These are phyloP conservation scores for Pherbina coryleti DNA, from an alignment of 2,888 invertebrate genomes.

Conservation along the genomic window DNA sequence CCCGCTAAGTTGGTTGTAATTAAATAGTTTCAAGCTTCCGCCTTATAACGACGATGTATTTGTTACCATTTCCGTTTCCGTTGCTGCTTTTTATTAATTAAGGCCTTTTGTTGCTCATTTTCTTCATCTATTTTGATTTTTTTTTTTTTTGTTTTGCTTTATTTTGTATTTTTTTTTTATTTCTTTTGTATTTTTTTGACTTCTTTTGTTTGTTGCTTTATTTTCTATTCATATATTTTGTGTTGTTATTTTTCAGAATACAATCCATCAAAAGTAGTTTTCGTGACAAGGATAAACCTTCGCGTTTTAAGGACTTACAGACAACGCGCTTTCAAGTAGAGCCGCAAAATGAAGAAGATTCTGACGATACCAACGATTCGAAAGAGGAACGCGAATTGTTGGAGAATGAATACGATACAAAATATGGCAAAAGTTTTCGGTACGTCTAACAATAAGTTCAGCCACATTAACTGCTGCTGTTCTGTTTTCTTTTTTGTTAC, in stretches of 20 bases:
- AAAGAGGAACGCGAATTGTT: conserved; percentile 70
- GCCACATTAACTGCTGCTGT: not conserved
- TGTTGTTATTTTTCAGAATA: conserved; percentile 50
- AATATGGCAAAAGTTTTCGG: conserved; percentile 85
- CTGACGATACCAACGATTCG: conserved; percentile 70
- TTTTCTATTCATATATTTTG: not conserved
- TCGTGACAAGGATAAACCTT: conserved; percentile 75
- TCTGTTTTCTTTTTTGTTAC: conserved; percentile 6
- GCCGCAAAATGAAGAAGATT: conserved; percentile 64
- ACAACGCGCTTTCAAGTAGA: conserved; percentile 75
- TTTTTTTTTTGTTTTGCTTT: not conserved
- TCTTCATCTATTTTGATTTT: not conserved
- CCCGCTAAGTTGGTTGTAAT: not conserved
- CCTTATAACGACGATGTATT: not conserved
- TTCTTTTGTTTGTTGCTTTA: not conserved
- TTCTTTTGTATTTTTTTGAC: not conserved
- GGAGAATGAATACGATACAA: conserved; percentile 75
- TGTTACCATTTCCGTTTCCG: not conserved
- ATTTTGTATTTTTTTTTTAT: conserved; percentile 10
- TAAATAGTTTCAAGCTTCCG: not conserved
- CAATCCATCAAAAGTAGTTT: conserved; percentile 75
- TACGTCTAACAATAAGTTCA: conserved; percentile 57
- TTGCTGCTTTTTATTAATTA: not conserved
- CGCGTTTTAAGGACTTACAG: conserved; percentile 73
- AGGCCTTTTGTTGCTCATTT: not conserved